A percentile compares a stretch with the other conserved stretches of the same genome.
phyloP scores from a whole-genome alignment of 2,113 vertebrate species.

The Tragelaphus strepsiceros region DNA sequence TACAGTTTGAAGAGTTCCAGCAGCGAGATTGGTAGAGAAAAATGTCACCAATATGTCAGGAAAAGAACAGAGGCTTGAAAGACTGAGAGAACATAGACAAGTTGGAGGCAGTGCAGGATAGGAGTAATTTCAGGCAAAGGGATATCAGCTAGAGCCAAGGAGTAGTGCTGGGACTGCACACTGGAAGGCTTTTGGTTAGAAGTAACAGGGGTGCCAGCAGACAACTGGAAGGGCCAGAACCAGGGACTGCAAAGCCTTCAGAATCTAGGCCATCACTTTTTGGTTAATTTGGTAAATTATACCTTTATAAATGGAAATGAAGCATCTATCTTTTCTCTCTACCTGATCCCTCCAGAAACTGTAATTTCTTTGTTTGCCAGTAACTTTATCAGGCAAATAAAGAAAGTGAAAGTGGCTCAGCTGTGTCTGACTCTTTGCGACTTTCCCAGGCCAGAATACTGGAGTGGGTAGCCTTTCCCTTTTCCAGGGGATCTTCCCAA shows the following conservation, averaged over 20 bases:
- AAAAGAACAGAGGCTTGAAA: background rate
- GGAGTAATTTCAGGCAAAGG: background rate
- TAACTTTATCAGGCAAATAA: background rate
- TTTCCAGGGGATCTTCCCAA: background rate
- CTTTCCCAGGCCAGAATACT: background rate
- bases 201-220: background rate
- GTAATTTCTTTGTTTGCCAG: background rate
- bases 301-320: background rate
- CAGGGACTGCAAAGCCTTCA: background rate
- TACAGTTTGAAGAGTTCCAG: background rate
- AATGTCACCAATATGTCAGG: background rate
- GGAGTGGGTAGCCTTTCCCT: background rate
- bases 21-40: background rate
- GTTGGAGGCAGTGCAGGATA: background rate
- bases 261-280: background rate
- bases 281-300: background rate
- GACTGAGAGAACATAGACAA: background rate
- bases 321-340: background rate
- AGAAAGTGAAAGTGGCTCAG: background rate
- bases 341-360: background rate
- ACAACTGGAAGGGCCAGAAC: background rate
- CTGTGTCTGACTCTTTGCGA: too few relatives aligned
- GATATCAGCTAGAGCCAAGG: background rate
- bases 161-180: background rate
- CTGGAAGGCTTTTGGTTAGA: background rate